Conservation (phyloP, 2,888 invertebrate genomes). For the Rhagonycha lutea region DNA sequence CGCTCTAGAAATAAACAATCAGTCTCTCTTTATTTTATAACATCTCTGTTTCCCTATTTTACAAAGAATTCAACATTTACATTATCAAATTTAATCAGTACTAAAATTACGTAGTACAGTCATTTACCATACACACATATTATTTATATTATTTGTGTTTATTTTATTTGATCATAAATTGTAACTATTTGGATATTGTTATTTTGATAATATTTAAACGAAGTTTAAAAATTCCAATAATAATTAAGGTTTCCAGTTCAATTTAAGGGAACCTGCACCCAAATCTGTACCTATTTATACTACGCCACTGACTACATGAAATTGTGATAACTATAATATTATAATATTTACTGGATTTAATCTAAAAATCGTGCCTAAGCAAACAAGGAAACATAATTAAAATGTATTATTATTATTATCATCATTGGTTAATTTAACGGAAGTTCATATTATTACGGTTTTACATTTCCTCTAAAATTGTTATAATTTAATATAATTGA, state of each 20-base stretch:
- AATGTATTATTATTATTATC: background rate
- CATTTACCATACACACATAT: too few relatives aligned
- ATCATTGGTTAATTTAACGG: background rate
- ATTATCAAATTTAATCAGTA: background rate
- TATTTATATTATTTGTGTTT: too few relatives aligned
- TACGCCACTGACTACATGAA: background rate
- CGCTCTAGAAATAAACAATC: constrained; percentile 36
- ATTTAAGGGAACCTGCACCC: too few relatives aligned
- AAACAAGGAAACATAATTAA: background rate
- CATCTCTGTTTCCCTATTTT: constrained; percentile 7
- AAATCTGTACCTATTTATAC: background rate
- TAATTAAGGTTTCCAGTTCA: background rate
- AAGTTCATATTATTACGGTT: background rate
- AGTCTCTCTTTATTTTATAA: constrained; percentile 35
- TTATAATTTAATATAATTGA: background rate
- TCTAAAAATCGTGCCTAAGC: background rate
- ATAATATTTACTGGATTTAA: background rate
- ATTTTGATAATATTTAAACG: too few relatives aligned
- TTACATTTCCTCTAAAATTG: background rate
- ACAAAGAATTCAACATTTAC: background rate
- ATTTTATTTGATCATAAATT: too few relatives aligned
- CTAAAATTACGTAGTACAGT: background rate
- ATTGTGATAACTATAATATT: background rate
- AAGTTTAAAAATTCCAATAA: too few relatives aligned
- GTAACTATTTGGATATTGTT: too few relatives aligned